A percentile compares a stretch with the other conserved stretches of the same genome.
Conservation (phyloP, 2,888 invertebrate genomes). For the Zonitis immaculata region DNA sequence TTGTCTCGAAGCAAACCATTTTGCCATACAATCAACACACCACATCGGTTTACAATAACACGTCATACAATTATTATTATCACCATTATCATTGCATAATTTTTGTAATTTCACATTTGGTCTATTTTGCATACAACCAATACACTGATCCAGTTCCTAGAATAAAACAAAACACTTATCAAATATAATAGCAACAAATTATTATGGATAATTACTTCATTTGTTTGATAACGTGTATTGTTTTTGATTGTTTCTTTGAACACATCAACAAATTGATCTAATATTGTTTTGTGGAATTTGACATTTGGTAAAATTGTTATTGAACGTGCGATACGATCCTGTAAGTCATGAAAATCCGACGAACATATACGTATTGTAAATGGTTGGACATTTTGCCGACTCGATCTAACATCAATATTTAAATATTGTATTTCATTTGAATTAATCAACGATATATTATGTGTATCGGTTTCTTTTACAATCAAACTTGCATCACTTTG, state of each 20-base stretch:
- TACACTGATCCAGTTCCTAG: slow-evolving; percentile 75
- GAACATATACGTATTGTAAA: slow-evolving; percentile 75
- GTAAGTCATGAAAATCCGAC: slow-evolving; percentile 70
- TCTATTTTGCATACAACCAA: slow-evolving; percentile 78
- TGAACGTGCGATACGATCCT: slow-evolving; percentile 63
- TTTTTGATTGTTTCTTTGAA: slow-evolving; percentile 70
- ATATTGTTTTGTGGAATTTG: slow-evolving; percentile 69
- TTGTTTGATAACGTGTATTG: slow-evolving; percentile 59
- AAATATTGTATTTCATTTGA: slow-evolving; percentile 74
- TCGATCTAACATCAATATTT: slow-evolving; percentile 70
- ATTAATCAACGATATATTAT: slow-evolving; percentile 62
- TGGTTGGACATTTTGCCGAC: slow-evolving; percentile 54
- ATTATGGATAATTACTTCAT: slow-evolving; percentile 27
- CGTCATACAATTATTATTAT: slow-evolving; percentile 50
- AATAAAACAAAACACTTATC: slow-evolving; percentile 8
- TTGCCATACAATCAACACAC: slow-evolving; percentile 80
- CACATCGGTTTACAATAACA: slow-evolving; percentile 84
- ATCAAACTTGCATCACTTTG: slow-evolving; percentile 75
- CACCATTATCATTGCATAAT: slow-evolving; percentile 57
- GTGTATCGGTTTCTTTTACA: slow-evolving; percentile 70
- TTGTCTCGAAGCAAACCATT: slow-evolving; percentile 85
- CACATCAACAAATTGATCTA: slow-evolving; percentile 79
- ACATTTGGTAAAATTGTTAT: slow-evolving; percentile 65
- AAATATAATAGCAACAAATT: no score
- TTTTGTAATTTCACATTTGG: slow-evolving; percentile 75